Percentiles rank a stretch among this genome's conserved stretches.
phyloP scores from a whole-genome alignment of 2,113 vertebrate species.

The Mus pahari region DNA sequence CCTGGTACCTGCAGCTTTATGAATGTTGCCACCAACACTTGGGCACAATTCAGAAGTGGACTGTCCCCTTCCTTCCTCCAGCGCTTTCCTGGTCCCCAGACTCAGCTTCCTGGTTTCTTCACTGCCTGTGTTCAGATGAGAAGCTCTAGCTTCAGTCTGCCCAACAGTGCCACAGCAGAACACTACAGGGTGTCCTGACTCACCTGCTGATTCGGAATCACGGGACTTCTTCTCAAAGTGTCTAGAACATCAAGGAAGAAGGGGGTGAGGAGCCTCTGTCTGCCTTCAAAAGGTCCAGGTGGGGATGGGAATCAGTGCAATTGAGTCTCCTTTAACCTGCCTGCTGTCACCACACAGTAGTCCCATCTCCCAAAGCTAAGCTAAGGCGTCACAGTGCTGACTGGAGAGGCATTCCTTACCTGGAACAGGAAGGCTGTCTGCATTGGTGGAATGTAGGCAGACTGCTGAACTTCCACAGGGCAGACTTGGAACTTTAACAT shows the following conservation, averaged over 20 bases:
- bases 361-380: background rate
- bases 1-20: background rate
- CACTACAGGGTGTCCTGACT: background rate
- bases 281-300: background rate
- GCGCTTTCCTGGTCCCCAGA: background rate
- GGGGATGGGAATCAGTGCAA: background rate
- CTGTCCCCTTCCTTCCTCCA: background rate
- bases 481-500: slow-evolving; percentile 76
- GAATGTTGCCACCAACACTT: background rate
- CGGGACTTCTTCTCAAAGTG: slow-evolving; percentile 21
- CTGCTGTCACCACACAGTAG: background rate
- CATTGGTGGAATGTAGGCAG: slow-evolving; percentile 41
- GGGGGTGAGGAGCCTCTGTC: background rate
- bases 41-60: background rate
- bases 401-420: slow-evolving; percentile 66
- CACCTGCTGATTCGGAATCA: background rate
- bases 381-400: slow-evolving; percentile 63
- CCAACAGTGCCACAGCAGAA: background rate
- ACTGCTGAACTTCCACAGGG: slow-evolving; percentile 73
- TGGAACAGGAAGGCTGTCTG: slow-evolving; percentile 83
- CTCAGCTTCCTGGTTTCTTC: background rate
- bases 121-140: background rate
- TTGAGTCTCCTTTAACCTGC: background rate
- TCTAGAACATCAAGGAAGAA: background rate
- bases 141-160: background rate